These are phyloP conservation scores for Festucalex cinctus DNA, from an alignment of 2,113 vertebrate species.

Conservation along the genomic window DNA sequence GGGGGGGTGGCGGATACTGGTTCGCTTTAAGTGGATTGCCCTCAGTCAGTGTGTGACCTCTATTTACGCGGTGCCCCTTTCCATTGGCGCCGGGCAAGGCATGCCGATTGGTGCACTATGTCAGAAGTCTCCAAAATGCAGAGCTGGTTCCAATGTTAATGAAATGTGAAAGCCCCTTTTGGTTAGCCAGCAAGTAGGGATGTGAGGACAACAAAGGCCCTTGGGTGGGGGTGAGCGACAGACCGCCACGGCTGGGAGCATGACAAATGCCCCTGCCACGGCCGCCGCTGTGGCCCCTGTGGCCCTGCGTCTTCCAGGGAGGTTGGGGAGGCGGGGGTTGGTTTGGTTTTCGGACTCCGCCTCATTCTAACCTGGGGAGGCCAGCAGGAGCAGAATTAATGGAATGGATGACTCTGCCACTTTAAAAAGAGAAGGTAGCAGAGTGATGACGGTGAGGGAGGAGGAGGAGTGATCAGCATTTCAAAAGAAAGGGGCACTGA, in stretches of 20 bases:
- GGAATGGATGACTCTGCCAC: constrained; percentile 67
- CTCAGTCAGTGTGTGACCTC: constrained; percentile 56
- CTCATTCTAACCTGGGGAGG: constrained; percentile 45
- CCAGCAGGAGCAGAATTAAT: constrained; percentile 59
- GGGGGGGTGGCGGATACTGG: constrained; percentile 14
- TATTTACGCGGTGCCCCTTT: constrained; percentile 53
- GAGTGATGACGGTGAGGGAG: constrained; percentile 48
- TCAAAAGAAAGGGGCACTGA: constrained; percentile 58
- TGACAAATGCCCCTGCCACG: constrained; percentile 75
- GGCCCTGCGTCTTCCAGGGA: constrained; percentile 41
- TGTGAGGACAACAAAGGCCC: constrained; percentile 76
- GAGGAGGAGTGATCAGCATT: constrained; percentile 65
- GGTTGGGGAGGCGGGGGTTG: constrained; percentile 6
- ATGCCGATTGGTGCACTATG: constrained; percentile 33
- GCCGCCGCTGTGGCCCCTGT: constrained; percentile 47
- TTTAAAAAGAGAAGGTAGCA: constrained; percentile 62
- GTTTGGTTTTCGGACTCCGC: constrained; percentile 9
- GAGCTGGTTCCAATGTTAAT: constrained; percentile 79
- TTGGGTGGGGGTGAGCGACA: constrained; percentile 66
- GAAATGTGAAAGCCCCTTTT: constrained; percentile 71
- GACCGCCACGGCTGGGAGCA: constrained; percentile 72
- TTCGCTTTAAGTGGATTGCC: constrained; percentile 71
- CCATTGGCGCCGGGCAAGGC: constrained; percentile 28
- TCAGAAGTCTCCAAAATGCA: constrained; percentile 55
- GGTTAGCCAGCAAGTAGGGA: constrained; percentile 79